Evolutionary conservation across 2,888 invertebrate genomes (phyloP).

Genomic region (Physocephala rufipes): DNA sequence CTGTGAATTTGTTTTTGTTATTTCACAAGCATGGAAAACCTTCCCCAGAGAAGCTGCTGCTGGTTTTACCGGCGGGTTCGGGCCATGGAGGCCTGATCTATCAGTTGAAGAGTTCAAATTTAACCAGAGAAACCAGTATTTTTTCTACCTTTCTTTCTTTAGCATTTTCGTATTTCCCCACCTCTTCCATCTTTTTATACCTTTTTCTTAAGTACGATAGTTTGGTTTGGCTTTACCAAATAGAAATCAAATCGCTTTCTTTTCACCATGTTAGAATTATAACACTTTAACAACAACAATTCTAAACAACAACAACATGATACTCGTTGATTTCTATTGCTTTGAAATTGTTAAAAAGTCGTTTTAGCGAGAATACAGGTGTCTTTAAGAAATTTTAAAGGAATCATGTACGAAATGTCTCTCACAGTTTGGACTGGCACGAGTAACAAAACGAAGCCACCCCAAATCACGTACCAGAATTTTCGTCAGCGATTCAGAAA

Average conservation of each 20-base stretch:
- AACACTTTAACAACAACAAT: too few species aligned
- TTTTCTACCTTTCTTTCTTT: background rate
- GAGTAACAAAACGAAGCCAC: background rate
- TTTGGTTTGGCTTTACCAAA: background rate
- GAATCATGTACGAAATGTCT: background rate
- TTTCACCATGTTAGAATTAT: background rate
- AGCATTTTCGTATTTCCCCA: too few species aligned
- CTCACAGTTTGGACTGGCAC: background rate
- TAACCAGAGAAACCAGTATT: conserved; percentile 27
- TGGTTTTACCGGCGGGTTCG: too few species aligned
- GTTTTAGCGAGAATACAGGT: background rate
- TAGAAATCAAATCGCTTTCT: conserved; percentile 17
- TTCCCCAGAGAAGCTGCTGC: conserved; percentile 3
- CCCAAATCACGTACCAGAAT: background rate
- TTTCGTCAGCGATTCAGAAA: background rate
- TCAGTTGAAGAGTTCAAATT: conserved; percentile 34
- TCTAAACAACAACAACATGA: conserved; percentile 3
- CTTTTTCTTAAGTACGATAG: too few species aligned
- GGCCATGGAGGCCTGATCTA: background rate
- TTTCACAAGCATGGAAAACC: conserved; percentile 23
- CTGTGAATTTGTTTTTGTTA: conserved; percentile 2
- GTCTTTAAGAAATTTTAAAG: background rate
- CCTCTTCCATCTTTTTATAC: background rate
- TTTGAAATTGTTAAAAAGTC: background rate
- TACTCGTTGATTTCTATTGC: conserved; percentile 1